Base-by-base conservation (phyloP, 1,140 invertebrate species). In the Dysdera silvatica region DNA sequence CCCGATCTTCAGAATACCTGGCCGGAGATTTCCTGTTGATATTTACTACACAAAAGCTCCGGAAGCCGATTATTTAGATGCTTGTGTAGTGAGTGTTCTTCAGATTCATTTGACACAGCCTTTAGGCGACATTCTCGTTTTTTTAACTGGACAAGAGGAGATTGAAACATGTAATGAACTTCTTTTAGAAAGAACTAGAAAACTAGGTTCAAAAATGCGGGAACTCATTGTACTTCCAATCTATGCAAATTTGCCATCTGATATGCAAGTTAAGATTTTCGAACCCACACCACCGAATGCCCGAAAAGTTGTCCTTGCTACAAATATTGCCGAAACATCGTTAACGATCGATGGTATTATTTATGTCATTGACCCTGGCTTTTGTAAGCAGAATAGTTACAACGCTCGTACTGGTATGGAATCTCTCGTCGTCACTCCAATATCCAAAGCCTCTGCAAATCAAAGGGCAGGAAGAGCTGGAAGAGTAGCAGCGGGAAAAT, bases 21-120 rank as follows among this genome's bases (percentile, higher is more conserved):
- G 86, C 14, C 71, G 87, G 61, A 69, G 86, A 58, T 89, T 84
- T 75, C 86, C 86, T 14, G 86, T 98, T 0, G 92, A 99, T 76
- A 96, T 99, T 71, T 99, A 93, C 76, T 99, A 99, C 73, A 99
- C 97, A 4, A 96, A 97, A 81, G 94, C 95, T 2, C 95, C 96
- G 0, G 96, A 98, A 80, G 94, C 95, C 20, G 95, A 99, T 80
- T 99, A 98, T 74, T 85, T 98, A 49, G 95, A 98, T 77, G 96
- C 96, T 0, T 90, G 90, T 76, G 92, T 97, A 1, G 91, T 98
- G 0, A 95, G 94, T 3, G 86, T 98, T 41, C 77, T 99, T 60
- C 97, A 99, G 78, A 99, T 99, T 71, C 97, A 99, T 78, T 80
- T 81, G 37, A 94, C 91, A 0, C 95, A 98, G 76, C 88, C 94